Base-by-base conservation (phyloP, 2,113 vertebrate genomes). In the Paraplagusia blochii region DNA sequence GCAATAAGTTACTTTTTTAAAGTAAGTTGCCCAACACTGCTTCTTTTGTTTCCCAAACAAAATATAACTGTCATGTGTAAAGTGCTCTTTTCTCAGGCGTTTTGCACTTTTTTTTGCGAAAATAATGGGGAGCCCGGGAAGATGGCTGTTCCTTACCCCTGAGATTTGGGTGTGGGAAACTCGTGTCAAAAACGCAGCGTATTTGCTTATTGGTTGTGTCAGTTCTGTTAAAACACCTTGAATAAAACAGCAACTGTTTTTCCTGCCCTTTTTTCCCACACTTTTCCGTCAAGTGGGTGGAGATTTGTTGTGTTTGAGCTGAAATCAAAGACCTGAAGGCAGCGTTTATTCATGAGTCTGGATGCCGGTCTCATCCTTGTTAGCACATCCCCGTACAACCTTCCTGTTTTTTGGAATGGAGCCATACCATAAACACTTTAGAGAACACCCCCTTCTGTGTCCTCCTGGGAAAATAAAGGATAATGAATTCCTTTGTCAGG, bases 401-500 rank as follows among this genome's bases (percentile, higher is more conserved):
- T 74, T 65, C 40, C 54, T 48, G 64, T 69, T 51, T 81, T 69
- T 51, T 81, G 84, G 79, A 86, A 49, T 2, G 0, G 10, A 53
- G 72, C 84, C 77, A 82, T 46, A 70, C 81, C 84, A 67, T 72
- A 83, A 69, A 74, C 67, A 85, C 74, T 75, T 74, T 63, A 69
- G 72, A 81, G 76, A 77, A 79, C 76, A 81, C 72, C 58, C 22
- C 72, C 71, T 83, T 82, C 61, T 76, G 55, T 53, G 70, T 77
- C 75, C 77, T 80, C 63, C 58, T 52, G 66, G 39, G 45, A 5
- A 13, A n/a, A 63, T 69, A 44, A 79, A 72, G 81, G 65, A 86
- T 85, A 81, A 84, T 83, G 80, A 87, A 87, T 80, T 81, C 81
- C 79, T 83, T 85, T 83, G 85, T 87, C 79, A 82, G 69, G 76